phyloP scores from a whole-genome alignment of 1,140 invertebrate species.

The Proales similis region DNA sequence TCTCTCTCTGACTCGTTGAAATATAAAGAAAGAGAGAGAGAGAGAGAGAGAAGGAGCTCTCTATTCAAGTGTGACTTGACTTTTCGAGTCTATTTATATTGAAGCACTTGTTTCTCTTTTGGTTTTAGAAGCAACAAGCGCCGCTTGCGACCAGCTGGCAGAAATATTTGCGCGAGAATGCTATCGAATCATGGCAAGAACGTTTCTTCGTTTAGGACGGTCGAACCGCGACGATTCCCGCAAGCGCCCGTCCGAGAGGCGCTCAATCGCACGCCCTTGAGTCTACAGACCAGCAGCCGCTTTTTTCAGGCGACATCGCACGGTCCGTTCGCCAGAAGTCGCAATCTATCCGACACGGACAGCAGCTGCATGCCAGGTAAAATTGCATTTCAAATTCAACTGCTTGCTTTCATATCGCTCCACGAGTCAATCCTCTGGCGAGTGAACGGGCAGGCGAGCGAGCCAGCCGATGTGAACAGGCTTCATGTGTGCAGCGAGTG shows the following conservation, averaged over 20 bases:
- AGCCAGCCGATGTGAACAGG: too few relatives aligned
- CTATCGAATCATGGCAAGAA: constrained; percentile 11
- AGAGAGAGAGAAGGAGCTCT: too few relatives aligned
- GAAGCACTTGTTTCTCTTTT: too few relatives aligned
- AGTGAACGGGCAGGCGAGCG: too few relatives aligned
- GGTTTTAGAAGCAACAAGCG: too few relatives aligned
- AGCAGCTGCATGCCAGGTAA: constrained; percentile 31
- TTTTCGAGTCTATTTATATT: too few relatives aligned
- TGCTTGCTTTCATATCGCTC: neutral
- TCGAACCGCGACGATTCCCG: constrained; percentile 22
- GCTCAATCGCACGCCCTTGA: constrained; percentile 10
- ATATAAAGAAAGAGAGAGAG: too few relatives aligned
- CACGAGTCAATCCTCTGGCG: too few relatives aligned
- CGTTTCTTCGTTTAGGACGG: constrained; percentile 13
- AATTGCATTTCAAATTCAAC: neutral
- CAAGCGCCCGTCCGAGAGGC: constrained; percentile 17
- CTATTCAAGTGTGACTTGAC: too few relatives aligned
- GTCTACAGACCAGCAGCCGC: neutral
- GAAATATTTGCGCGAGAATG: neutral
- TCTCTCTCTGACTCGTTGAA: too few relatives aligned
- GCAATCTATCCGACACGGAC: constrained; percentile 35
- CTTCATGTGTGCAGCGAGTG: too few relatives aligned
- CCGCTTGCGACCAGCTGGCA: too few relatives aligned
- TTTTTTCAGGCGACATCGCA: neutral
- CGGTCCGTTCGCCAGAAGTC: neutral